Conservation (phyloP, 2,888 invertebrate genomes). For the Podotricha telesiphe region DNA sequence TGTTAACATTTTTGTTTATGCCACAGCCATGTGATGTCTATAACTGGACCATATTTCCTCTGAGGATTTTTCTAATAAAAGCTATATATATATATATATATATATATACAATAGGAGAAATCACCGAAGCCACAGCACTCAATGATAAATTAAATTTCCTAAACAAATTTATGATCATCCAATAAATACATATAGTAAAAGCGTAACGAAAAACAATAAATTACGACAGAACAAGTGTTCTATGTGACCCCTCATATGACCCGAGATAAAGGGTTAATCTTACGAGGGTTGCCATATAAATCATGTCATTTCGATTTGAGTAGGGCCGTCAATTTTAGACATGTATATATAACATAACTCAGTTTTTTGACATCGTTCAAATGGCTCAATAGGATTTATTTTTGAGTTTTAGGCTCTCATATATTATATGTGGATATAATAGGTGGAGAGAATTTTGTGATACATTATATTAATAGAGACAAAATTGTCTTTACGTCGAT, state of each 20-base stretch:
- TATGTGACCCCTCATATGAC: constrained; percentile 65
- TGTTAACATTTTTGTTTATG: no score
- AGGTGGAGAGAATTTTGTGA: no score
- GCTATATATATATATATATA: no score
- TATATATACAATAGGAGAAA: neutral
- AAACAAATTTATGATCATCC: constrained; percentile 25
- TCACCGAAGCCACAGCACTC: neutral
- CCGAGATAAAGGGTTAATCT: constrained; percentile 80
- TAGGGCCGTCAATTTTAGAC: constrained; percentile 59
- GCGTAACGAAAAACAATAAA: constrained; percentile 48
- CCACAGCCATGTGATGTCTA: no score
- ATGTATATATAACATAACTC: neutral
- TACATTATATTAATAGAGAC: no score
- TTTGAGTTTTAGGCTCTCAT: no score
- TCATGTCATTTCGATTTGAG: constrained; percentile 66
- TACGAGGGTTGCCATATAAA: constrained; percentile 78
- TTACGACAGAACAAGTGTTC: constrained; percentile 48
- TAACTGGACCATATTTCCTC: no score
- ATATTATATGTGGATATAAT: no score
- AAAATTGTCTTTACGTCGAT: no score
- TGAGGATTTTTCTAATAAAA: no score
- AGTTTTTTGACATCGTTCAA: neutral
- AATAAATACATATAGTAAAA: constrained; percentile 36
- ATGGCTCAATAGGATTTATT: no score
- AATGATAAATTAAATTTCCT: constrained; percentile 21